A percentile compares a stretch with the other conserved stretches of the same genome.
Evolutionary conservation across 2,113 vertebrate genomes (phyloP).

Genomic region (Calcarius ornatus): DNA sequence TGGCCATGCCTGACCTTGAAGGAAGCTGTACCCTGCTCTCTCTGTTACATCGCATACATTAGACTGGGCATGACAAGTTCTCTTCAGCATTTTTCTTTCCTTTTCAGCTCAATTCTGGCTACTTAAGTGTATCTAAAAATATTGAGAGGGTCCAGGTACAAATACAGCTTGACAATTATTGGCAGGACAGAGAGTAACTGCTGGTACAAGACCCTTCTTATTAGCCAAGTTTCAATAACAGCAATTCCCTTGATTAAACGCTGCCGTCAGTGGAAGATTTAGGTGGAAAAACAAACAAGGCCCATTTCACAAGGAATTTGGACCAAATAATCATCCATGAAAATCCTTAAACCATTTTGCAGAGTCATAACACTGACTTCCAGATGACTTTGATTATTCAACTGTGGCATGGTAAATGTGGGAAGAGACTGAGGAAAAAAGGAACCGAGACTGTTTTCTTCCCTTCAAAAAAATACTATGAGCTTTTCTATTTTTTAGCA

Average conservation of each 20-base stretch:
- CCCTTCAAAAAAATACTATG: neutral
- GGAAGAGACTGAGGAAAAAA: neutral
- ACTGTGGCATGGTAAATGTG: neutral
- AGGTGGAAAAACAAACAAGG: neutral
- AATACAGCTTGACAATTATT: neutral
- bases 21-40: rapidly evolving
- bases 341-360: neutral
- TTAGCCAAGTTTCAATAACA: neutral
- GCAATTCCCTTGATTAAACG: neutral
- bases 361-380: neutral
- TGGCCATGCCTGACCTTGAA: neutral
- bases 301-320: neutral
- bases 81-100: neutral
- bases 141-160: neutral
- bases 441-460: neutral
- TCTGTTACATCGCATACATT: neutral
- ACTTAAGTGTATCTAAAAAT: neutral
- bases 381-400: neutral
- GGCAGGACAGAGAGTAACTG: neutral
- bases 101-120: neutral
- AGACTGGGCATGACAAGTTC: neutral
- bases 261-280: neutral
- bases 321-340: neutral
- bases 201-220: neutral
- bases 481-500: neutral